Conservation (phyloP, 1,140 invertebrate genomes). For the Anthonomus grandis region DNA sequence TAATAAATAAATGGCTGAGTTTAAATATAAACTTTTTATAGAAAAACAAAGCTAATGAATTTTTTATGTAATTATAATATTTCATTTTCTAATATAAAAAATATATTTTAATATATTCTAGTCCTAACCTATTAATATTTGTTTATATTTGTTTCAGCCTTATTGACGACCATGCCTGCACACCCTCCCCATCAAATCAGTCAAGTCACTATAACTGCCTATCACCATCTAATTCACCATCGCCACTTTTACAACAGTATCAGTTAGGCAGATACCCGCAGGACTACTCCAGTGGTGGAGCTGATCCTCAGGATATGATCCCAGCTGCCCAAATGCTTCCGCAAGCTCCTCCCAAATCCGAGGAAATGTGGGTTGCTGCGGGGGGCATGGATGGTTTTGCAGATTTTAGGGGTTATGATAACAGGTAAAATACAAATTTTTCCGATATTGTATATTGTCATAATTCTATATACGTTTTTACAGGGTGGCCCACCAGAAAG, state of each 20-base stretch:
- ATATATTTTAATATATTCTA: no score
- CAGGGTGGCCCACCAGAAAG: no score
- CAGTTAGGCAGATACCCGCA: conserved; percentile 40
- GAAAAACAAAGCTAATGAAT: no score
- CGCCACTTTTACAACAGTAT: conserved; percentile 43
- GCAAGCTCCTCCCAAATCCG: conserved; percentile 40
- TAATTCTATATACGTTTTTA: neutral
- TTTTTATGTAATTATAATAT: no score
- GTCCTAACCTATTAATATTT: no score
- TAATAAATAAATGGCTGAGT: no score
- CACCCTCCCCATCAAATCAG: conserved; percentile 41
- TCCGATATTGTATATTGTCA: no score
- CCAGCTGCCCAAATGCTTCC: conserved; percentile 42
- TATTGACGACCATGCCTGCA: conserved; percentile 43
- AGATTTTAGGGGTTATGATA: conserved; percentile 42
- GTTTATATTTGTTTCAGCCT: conserved; percentile 33
- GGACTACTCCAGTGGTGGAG: conserved; percentile 26
- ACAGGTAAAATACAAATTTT: conserved; percentile 8
- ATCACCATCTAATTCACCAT: conserved; percentile 46
- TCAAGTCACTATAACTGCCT: conserved; percentile 45
- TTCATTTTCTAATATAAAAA: no score
- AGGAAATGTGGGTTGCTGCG: conserved; percentile 36
- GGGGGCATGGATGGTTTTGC: conserved; percentile 36
- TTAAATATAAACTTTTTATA: no score
- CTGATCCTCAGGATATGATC: conserved; percentile 38